Percentiles rank a stretch among this genome's conserved stretches.
These are phyloP conservation scores for Lathamus discolor DNA, from an alignment of 2,113 vertebrate species.

Conservation along the genomic window DNA sequence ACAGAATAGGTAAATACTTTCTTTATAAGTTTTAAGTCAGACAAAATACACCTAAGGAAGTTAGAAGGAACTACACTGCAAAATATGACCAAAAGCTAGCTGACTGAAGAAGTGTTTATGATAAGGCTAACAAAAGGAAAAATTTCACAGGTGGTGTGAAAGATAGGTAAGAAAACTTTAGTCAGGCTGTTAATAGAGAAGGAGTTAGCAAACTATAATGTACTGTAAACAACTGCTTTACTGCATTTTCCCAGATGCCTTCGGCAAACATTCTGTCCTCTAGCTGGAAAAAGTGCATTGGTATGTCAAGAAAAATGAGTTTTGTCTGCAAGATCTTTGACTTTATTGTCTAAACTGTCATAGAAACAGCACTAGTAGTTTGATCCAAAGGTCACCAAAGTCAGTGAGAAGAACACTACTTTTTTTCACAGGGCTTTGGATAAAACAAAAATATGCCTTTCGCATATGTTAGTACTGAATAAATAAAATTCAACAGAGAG, in stretches of 20 bases:
- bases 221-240: background rate
- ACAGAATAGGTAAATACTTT: background rate
- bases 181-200: background rate
- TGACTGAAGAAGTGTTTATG: background rate
- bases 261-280: background rate
- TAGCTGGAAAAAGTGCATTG: background rate
- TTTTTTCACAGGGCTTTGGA: background rate
- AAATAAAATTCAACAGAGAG: background rate
- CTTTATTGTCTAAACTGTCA: slow-evolving; percentile 5
- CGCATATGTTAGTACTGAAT: background rate
- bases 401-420: background rate
- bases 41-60: background rate
- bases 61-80: background rate
- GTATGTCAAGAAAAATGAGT: background rate
- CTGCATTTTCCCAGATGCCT: background rate
- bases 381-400: slow-evolving; percentile 39
- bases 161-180: background rate
- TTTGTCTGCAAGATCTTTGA: background rate
- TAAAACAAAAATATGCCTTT: background rate
- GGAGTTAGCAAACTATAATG: background rate
- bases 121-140: background rate
- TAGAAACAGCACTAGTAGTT: background rate
- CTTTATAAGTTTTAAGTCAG: background rate
- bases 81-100: background rate
- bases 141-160: background rate